Base-by-base conservation (phyloP, 2,888 invertebrate species). In the Eristalis tenax region DNA sequence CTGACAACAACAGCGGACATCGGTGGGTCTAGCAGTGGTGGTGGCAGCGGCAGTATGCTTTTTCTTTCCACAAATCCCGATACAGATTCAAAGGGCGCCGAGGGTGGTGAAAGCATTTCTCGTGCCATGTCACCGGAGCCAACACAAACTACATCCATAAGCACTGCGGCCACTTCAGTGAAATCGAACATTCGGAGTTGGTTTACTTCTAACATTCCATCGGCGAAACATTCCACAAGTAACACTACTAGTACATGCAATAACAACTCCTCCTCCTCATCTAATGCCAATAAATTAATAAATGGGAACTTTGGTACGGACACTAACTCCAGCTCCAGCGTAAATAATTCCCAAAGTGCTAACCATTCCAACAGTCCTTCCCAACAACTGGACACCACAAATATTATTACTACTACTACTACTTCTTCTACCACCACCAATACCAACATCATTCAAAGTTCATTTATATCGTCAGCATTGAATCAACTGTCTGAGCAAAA, bases 401-500 rank as follows among this genome's bases (percentile, higher is more conserved):
- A 69, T 82, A 68, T 90, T 90, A 89, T 88, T 89, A 88, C 90
- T 73, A 89, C 88, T 85, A 89, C 90, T 84, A 91, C 89, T 89
- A 91, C 90, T 90, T 89, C 90, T 89, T 91, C 90, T 89, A 89
- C 89, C 90, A 90, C 90, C 90, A 90, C 89, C 90, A 91, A 90
- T 74, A 70, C 80, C 71, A 78, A 77, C 86, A 77, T 76, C 82
- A 88, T 77, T 91, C 92, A 93, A 92, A 91, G 92, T 91, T 93
- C 92, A 91, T 92, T 91, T 89, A 90, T 91, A 89, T 90, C 91
- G 89, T 90, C 90, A 90, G 90, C 90, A 89, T 90, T 90, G 89
- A 91, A 90, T 90, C 90, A 90, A 89, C 90, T 91, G 88, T 89
- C 90, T 88, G 89, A 89, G 85, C 89, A 89, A 86, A 88, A 88